Conservation (phyloP, 2,113 vertebrate species). For the Spilogale gracilis region DNA sequence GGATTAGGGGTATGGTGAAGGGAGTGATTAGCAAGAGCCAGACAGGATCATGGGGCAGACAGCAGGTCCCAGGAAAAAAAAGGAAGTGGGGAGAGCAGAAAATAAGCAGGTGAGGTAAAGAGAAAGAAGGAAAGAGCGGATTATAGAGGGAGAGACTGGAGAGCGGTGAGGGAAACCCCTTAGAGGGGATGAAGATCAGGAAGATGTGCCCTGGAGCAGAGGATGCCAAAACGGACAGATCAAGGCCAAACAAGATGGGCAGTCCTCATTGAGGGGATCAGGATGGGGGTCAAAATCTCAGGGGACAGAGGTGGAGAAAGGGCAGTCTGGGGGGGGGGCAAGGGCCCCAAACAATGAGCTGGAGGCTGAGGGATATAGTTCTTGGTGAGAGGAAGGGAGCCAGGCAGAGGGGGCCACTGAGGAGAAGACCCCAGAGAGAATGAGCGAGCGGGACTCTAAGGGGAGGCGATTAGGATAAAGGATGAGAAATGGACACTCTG, state of each 20-base stretch:
- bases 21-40: not conserved
- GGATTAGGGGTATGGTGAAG: not conserved
- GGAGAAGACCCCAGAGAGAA: not conserved
- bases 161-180: not conserved
- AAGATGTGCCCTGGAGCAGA: not conserved
- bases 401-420: not conserved
- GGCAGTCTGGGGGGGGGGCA: not conserved
- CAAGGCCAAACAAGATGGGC: not conserved
- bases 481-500: not conserved
- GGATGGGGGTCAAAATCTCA: not conserved
- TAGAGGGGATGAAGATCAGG: not conserved
- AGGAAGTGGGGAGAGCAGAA: conserved; percentile 35
- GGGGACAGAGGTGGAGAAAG: not conserved
- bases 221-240: not conserved
- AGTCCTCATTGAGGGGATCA: not conserved
- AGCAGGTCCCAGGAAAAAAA: conserved; percentile 50
- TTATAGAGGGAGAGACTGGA: no score
- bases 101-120: not conserved
- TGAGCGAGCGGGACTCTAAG: not conserved
- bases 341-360: not conserved
- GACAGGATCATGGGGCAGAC: not conserved
- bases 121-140: not conserved
- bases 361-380: not conserved
- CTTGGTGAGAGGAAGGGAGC: not conserved
- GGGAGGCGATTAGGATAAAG: not conserved